phyloP scores from a whole-genome alignment of 2,113 vertebrate genomes.

The Stomatorhinus ivindoensis region DNA sequence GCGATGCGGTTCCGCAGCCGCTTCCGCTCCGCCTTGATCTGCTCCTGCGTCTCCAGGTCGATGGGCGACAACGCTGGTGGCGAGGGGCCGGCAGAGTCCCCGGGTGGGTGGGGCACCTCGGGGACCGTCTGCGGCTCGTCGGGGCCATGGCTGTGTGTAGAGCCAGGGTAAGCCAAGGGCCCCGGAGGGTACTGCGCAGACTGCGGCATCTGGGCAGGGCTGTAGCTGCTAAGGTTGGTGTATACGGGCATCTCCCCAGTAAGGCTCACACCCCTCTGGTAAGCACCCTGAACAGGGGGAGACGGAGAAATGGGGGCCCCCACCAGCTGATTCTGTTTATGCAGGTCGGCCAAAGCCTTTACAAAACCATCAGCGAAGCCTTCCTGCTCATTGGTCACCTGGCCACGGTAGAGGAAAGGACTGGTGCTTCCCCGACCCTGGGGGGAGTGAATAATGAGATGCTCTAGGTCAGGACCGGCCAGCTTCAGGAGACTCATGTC shows the following conservation, averaged over 20 bases:
- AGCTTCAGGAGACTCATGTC: slow-evolving; percentile 46
- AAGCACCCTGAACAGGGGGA: slow-evolving; percentile 37
- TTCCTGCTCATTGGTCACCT: slow-evolving; percentile 62
- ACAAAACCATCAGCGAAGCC: slow-evolving; percentile 64
- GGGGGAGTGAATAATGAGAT: slow-evolving; percentile 47
- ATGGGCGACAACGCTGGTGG: slow-evolving; percentile 60
- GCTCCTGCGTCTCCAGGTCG: slow-evolving; percentile 63
- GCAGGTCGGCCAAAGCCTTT: slow-evolving; percentile 62
- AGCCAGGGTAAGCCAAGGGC: slow-evolving; percentile 30
- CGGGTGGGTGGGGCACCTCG: slow-evolving; percentile 38
- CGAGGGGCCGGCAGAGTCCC: slow-evolving; percentile 38
- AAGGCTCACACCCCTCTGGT: slow-evolving; percentile 41
- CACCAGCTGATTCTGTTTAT: slow-evolving; percentile 66
- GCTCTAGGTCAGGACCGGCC: slow-evolving; percentile 42
- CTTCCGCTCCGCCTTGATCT: slow-evolving; percentile 67
- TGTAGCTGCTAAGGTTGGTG: slow-evolving; percentile 58
- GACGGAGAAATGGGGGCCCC: slow-evolving; percentile 49
- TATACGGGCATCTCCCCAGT: slow-evolving; percentile 53
- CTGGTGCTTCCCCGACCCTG: slow-evolving; percentile 43
- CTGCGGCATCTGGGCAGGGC: slow-evolving; percentile 42
- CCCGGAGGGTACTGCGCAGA: slow-evolving; percentile 37
- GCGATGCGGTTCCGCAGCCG: slow-evolving; percentile 66
- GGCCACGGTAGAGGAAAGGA: slow-evolving; percentile 55
- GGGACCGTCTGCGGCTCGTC: slow-evolving; percentile 57
- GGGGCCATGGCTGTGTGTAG: slow-evolving; percentile 31